Base-by-base conservation (phyloP, 2,888 invertebrate species). In the Azorinus chamasolen region DNA sequence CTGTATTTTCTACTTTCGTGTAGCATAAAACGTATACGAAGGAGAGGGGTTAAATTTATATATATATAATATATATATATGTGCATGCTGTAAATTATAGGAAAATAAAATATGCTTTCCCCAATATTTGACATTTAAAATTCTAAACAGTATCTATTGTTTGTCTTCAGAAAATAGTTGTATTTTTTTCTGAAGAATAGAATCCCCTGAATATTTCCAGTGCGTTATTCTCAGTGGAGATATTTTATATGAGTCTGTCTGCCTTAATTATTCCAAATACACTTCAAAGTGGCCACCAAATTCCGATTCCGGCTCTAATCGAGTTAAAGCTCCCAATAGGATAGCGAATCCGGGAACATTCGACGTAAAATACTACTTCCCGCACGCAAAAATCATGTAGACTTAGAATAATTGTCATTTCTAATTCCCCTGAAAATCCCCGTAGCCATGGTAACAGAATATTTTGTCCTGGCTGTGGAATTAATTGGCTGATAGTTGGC, bases 361-460 rank as follows among this genome's bases (percentile, higher is more conserved):
- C 43, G 64, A 48, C 54, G 58, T 51, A 50, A 68, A 58, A 59
- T 72, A 72, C 53, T 57, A 46, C 55, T 59, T 41, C 58, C 70
- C 62, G 70, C 79, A 79, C 74, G 79, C 79, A 68, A 79, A 71
- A 68, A 25, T 64, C 68, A 72, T 71, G 75, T 75, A 71, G 72
- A 74, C 69, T 64, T 58, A 57, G 66, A 70, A 73, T 74, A 62
- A 77, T 72, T 81, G 77, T 77, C 77, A 74, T 75, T 77, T 78
- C 69, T 64, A 81, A 81, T 81, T 81, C 81, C 81, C 71, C 45
- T 59, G 81, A 74, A 69, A 76, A 65, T 51, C 61, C 59, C 50
- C 14, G 77, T 78, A 71, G 55, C 81, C 64, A 65, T 81, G 58
- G 71, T 39, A 71, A 78, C 77, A 51, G 71, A 66, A 66, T 63